phyloP scores from a whole-genome alignment of 2,113 vertebrate genomes.

The Rana temporaria region DNA sequence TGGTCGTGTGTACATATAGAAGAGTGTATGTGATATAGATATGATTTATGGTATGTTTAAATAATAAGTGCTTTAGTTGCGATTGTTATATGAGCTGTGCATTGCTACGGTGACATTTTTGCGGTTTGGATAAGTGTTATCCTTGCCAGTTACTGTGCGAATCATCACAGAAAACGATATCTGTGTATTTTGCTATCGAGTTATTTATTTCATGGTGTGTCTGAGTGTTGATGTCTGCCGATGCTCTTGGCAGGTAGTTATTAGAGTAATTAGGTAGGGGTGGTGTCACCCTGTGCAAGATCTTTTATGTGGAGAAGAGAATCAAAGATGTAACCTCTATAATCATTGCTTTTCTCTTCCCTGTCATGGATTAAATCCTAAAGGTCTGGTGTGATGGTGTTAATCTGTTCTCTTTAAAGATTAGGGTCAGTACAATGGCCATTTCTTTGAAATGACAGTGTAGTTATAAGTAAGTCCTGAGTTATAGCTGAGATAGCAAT shows the following conservation, averaged over 20 bases:
- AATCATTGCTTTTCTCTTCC: conserved; percentile 6
- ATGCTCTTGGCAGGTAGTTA: conserved; percentile 33
- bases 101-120: no score
- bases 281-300: not conserved
- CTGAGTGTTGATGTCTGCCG: not conserved
- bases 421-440: conserved; percentile 5
- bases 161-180: not conserved
- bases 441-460: conserved; percentile 5
- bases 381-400: not conserved
- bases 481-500: not conserved
- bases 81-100: no score
- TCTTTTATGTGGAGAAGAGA: not conserved
- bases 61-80: no score
- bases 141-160: not conserved
- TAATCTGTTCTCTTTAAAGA: conserved; percentile 24
- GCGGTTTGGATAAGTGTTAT: not conserved
- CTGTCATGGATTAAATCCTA: not conserved
- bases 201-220: conserved; percentile 18
- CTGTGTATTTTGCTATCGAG: conserved; percentile 1
- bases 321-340: conserved; percentile 4
- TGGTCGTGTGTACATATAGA: no score
- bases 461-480: not conserved
- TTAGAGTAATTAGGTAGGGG: conserved; percentile 5
- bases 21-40: no score
- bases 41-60: no score